Evolutionary conservation across 1,140 invertebrate genomes (phyloP).

Genomic region (Megalonaias nervosa): DNA sequence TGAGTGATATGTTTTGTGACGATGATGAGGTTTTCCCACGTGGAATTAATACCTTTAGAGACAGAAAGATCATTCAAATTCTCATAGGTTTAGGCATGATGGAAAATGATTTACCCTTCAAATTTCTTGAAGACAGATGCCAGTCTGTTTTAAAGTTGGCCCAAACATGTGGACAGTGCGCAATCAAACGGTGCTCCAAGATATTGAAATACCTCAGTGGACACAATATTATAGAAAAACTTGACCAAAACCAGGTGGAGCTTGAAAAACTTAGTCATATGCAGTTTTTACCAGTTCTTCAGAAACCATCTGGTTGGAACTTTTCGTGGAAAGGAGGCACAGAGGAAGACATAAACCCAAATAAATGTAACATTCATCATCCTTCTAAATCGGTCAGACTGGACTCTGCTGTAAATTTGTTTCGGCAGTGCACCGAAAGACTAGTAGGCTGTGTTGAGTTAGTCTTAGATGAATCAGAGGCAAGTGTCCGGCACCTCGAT

Average conservation of each 20-base stretch:
- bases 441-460: no score
- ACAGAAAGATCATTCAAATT: neutral
- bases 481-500: no score
- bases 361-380: no score
- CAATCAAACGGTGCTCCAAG: slow-evolving; percentile 13
- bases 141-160: slow-evolving; percentile 8
- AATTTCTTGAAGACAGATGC: slow-evolving; percentile 29
- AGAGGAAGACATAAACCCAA: neutral
- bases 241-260: slow-evolving; percentile 3
- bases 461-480: no score
- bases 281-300: slow-evolving; percentile 36
- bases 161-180: slow-evolving; percentile 4
- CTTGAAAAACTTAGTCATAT: slow-evolving; percentile 14
- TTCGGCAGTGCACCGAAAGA: no score
- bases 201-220: slow-evolving; percentile 31
- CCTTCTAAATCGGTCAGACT: neutral
- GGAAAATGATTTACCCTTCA: slow-evolving; percentile 18
- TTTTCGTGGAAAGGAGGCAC: slow-evolving; percentile 25
- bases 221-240: neutral
- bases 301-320: slow-evolving; percentile 36
- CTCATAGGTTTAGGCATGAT: slow-evolving; percentile 39
- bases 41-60: slow-evolving; percentile 9
- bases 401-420: no score
- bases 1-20: neutral
- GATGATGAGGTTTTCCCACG: slow-evolving; percentile 20